Percentiles rank a stretch among this genome's conserved stretches.
phyloP scores from a whole-genome alignment of 2,888 invertebrate genomes.

The Synanthedon vespiformis region DNA sequence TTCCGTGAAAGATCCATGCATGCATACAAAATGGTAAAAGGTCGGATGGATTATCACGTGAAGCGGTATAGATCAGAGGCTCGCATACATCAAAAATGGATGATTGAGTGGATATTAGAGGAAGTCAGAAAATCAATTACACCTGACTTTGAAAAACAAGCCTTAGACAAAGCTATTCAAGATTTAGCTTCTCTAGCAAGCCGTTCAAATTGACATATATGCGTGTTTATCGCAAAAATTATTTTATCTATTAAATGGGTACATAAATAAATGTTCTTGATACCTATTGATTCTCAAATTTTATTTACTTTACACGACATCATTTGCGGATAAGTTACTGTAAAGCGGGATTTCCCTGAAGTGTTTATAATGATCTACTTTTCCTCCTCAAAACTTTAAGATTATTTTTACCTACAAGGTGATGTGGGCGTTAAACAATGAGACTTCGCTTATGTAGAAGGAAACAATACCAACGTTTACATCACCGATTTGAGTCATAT shows the following conservation, averaged over 20 bases:
- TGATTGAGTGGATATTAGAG: constrained; percentile 91
- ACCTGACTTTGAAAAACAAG: constrained; percentile 88
- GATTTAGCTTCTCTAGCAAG: constrained; percentile 81
- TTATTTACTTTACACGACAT: not conserved
- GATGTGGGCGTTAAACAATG: not conserved
- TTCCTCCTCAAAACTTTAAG: not conserved
- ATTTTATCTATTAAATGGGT: not conserved
- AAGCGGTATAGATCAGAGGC: constrained; percentile 81
- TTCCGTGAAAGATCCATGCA: constrained; percentile 76
- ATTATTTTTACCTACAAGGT: not conserved
- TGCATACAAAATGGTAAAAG: constrained; percentile 73
- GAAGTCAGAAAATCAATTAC: constrained; percentile 87
- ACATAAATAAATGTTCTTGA: too few species aligned
- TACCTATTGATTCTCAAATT: not conserved
- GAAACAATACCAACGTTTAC: not conserved
- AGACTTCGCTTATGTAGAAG: not conserved
- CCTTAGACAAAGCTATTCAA: constrained; percentile 84
- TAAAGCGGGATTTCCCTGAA: not conserved
- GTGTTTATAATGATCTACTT: not conserved
- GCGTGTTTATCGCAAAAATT: too few species aligned
- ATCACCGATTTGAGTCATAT: not conserved
- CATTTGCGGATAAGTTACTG: not conserved
- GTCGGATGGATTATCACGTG: constrained; percentile 89
- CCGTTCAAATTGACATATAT: constrained; percentile 3
- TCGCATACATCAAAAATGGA: constrained; percentile 90